Base-by-base conservation (phyloP, 2,797 vertebrate genomes). In the Xiphophorus birchmanni region DNA sequence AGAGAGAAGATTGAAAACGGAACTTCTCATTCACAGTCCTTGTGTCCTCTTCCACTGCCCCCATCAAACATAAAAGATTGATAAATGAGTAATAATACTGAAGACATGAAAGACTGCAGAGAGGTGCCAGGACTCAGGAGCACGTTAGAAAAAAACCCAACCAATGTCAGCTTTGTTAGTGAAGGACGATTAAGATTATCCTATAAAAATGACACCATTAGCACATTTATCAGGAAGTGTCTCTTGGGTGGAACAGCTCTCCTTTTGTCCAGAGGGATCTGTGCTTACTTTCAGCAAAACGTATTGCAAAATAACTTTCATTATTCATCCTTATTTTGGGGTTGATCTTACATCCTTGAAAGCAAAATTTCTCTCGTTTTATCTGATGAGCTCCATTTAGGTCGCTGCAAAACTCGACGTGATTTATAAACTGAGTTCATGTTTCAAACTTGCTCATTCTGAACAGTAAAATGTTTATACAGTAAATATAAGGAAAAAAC, bases 91-190 rank as follows among this genome's bases (percentile, higher is more conserved):
- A 82, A 86, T 83, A 80, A 87, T 83, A 80, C 80, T 74, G 76
- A 78, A 74, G 78, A 74, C 76, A 80, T 86, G 81, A 88, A 82
- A 81, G 84, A 80, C 40, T 77, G 87, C 76, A 58, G 83, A 86
- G 87, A 54, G 45, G 80, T 69, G 86, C 89, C 86, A 80, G 72
- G 32, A 56, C 84, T 83, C 76, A 4, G 76, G 79, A 83, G 86
- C 75, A 77, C 42, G 18, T 50, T 9, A 13, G 72, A 21, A 5
- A 52, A 32, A 69, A 83, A 40, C 74, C 54, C 0, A 63, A 80
- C 82, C 85, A 87, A 84, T 82, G 88, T 89, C 86, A 78, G 75
- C 82, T 86, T 82, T 86, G 86, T 87, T 83, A 81, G 10, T 54
- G 82, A 86, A 91, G 90, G 90, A 77, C 83, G 71, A 83, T 77